Evolutionary conservation across 2,797 vertebrate genomes (phyloP), one percentile per base, ranked within the genome.

Genomic region (Hapalemur alaotrensis): DNA sequence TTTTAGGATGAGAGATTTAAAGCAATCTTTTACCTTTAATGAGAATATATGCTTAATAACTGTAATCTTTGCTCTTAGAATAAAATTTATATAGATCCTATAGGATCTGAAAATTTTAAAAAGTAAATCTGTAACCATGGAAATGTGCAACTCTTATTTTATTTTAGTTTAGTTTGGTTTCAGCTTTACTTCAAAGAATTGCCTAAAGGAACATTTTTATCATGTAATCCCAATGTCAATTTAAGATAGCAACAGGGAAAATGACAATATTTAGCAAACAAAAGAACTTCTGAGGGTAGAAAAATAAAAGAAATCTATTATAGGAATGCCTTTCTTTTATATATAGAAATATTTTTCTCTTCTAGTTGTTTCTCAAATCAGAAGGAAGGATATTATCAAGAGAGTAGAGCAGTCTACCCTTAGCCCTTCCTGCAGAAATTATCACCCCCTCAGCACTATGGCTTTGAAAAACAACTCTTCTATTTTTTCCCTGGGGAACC

Each of bases 131-230:
- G 54, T 69, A 46, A 25, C 17, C 4, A 28, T 23, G 35, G 32
- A 78, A 79, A 92, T 30, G 10, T 73, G 14, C 30, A 50, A 7
- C n/a, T 30, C 17, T 90, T 80, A 67, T 32, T 89, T 54, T 81
- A 32, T 32, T 92, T 95, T 69, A 52, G 8, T 79, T 76, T 43
- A 2, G 7, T 46, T 91, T 87, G 20, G 1, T 87, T 85, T 95
- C 30, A 8, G 17, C 63, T 85, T 93, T 65, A 43, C 67, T 87
- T 94, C 63, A 91, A 75, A 84, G 57, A 97, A 72, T 59, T 17
- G 11, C 30, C 72, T 88, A 32, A 43, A 81, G 61, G 14, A 95
- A 1, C 5, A 52, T 65, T 57, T 89, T 84, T 78, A 54, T 48
- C 69, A 57, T 78, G 22, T 35, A 30, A 48, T 43, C 23, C 14